phyloP scores from a whole-genome alignment of 1,140 invertebrate genomes.

The Drosophila eugracilis region DNA sequence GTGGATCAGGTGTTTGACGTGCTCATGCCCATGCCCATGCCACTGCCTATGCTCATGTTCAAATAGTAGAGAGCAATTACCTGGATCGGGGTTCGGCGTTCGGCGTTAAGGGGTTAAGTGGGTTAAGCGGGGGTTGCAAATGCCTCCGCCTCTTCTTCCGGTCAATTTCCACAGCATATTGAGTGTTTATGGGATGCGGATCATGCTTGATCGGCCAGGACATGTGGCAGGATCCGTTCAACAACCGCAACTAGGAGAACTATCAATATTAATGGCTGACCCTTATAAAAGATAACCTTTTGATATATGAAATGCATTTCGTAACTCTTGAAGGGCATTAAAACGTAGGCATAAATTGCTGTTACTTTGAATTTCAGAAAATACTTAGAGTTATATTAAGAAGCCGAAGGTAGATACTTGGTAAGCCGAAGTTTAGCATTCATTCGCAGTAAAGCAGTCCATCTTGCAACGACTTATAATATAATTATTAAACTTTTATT shows the following conservation, averaged over 20 bases:
- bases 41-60: background rate
- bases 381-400: too few relatives aligned
- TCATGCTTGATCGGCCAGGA: conserved; percentile 63
- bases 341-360: background rate
- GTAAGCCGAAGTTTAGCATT: too few relatives aligned
- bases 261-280: background rate
- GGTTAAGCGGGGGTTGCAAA: conserved; percentile 28
- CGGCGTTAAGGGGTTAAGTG: conserved; percentile 42
- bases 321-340: background rate
- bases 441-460: too few relatives aligned
- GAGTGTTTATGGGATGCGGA: conserved; percentile 78
- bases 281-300: background rate
- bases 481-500: too few relatives aligned
- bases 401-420: too few relatives aligned
- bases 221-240: conserved; percentile 13
- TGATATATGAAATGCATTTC: background rate
- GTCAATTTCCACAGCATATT: conserved; percentile 79
- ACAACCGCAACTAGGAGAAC: conserved; percentile 26
- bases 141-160: conserved; percentile 51
- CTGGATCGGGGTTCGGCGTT: background rate
- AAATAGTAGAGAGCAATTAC: conserved; percentile 21
- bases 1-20: conserved; percentile 80
- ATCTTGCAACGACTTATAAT: too few relatives aligned
- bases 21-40: conserved; percentile 23
- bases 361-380: background rate